Evolutionary conservation across 2,113 vertebrate species (phyloP).

Genomic region (Boulengeromyrus knoepffleri): DNA sequence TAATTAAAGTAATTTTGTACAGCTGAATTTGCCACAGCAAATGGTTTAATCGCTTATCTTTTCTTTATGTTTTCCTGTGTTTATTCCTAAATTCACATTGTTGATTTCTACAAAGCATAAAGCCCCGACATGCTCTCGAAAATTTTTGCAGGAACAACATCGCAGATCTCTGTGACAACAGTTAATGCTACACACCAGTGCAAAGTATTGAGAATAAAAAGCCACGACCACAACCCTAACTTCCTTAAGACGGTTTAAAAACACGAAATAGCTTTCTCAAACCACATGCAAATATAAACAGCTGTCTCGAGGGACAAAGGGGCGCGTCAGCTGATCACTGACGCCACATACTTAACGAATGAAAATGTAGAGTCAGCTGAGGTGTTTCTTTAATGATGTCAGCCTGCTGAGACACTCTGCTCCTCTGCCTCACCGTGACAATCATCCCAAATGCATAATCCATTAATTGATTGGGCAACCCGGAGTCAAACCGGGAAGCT

Average conservation of each 20-base stretch:
- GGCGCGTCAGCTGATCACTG: neutral
- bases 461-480: constrained; percentile 55
- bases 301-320: neutral
- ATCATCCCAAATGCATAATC: constrained; percentile 52
- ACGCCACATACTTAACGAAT: neutral
- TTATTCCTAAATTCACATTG: neutral
- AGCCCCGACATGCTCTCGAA: neutral
- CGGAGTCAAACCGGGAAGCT: constrained; percentile 50
- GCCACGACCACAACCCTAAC: neutral
- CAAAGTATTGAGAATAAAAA: neutral
- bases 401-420: constrained; percentile 28
- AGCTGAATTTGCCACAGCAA: neutral
- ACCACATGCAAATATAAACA: neutral
- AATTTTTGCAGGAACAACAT: neutral
- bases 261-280: neutral
- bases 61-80: neutral
- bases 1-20: neutral
- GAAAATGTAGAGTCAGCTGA: neutral
- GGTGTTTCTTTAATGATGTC: neutral
- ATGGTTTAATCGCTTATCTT: neutral
- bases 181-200: neutral
- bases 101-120: neutral
- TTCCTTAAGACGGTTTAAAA: neutral
- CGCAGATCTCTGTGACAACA: neutral
- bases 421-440: constrained; percentile 34